A percentile compares a stretch with the other conserved stretches of the same genome.
These are phyloP conservation scores for Anastrepha obliqua DNA, from an alignment of 1,140 invertebrate species.

Conservation along the genomic window DNA sequence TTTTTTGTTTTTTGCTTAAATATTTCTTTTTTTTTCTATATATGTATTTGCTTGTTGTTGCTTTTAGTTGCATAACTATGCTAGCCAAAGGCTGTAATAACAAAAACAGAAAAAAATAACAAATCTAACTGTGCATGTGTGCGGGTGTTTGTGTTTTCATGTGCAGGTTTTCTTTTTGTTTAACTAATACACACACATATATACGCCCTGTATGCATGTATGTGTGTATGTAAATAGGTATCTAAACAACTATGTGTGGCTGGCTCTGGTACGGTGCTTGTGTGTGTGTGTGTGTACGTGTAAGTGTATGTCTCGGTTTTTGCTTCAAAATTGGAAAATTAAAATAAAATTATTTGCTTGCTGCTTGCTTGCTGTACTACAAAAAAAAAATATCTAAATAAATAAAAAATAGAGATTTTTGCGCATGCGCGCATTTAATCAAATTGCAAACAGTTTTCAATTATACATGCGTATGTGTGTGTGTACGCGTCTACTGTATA, in stretches of 20 bases:
- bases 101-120: neutral
- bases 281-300: neutral
- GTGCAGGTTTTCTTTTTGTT: neutral
- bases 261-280: neutral
- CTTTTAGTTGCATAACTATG: neutral
- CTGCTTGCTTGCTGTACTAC: neutral
- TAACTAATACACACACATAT: too few relatives aligned
- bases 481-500: neutral
- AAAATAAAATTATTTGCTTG: neutral
- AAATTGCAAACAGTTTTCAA: neutral
- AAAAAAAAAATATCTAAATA: too few relatives aligned
- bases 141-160: neutral
- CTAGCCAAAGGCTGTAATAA: conserved; percentile 1
- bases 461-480: conserved; percentile 26
- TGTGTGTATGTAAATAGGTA: neutral
- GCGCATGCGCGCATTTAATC: neutral
- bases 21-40: neutral
- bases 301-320: neutral
- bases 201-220: neutral
- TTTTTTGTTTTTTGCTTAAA: neutral
- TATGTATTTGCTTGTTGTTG: neutral
- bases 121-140: neutral
- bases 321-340: neutral
- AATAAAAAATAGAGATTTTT: neutral
- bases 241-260: neutral